Percentiles rank a stretch among this genome's conserved stretches.
Evolutionary conservation across 2,113 vertebrate species (phyloP).

Genomic region (Microtus richardsoni): DNA sequence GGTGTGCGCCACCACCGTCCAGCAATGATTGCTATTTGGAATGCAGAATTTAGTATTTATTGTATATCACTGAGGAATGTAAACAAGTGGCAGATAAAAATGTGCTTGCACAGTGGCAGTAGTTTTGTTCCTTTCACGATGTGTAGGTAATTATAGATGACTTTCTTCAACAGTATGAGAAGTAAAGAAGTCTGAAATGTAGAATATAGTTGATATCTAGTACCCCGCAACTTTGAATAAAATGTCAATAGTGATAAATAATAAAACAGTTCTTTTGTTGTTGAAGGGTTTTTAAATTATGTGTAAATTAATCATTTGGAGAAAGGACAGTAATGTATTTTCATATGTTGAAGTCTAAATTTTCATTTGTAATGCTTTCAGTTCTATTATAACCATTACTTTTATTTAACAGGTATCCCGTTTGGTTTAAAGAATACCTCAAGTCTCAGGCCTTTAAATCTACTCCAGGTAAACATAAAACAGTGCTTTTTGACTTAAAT

Average conservation of each 20-base stretch:
- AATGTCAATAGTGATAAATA: not conserved
- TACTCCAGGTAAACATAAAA: conserved; percentile 94
- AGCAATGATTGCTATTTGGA: not conserved
- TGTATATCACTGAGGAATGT: not conserved
- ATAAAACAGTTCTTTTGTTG: not conserved
- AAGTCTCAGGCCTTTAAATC: conserved; percentile 94
- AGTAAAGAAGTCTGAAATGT: conserved; percentile 33
- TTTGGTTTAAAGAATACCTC: conserved; percentile 95
- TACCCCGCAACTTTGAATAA: not conserved
- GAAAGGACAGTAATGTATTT: not conserved
- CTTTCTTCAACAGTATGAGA: not conserved
- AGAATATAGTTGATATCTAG: not conserved
- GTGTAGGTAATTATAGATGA: not conserved
- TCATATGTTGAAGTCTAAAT: conserved; percentile 3
- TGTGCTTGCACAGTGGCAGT: not conserved
- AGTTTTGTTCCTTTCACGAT: not conserved
- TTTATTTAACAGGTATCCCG: conserved; percentile 91
- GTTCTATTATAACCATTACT: conserved; percentile 75
- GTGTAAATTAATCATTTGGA: conserved; percentile 3
- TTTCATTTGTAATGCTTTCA: conserved; percentile 55
- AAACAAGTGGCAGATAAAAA: not conserved
- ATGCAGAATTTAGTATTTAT: not conserved
- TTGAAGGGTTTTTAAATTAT: conserved; percentile 11
- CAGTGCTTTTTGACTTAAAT: conserved; percentile 69
- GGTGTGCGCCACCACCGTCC: too few species aligned